phyloP scores from a whole-genome alignment of 2,113 vertebrate genomes.

The Galbula dea region DNA sequence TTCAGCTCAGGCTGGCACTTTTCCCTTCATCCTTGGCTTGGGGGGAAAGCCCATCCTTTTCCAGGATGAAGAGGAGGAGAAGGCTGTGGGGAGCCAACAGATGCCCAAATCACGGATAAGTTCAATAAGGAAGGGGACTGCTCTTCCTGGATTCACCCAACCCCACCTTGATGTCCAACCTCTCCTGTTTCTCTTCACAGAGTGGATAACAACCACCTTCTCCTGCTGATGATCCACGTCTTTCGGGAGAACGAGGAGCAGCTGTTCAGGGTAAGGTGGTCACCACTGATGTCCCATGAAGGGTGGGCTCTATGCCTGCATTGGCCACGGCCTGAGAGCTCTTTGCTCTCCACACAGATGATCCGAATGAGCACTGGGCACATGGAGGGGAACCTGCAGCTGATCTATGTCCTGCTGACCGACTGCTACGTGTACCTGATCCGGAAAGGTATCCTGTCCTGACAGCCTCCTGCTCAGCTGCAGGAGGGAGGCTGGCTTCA shows the following conservation, averaged over 20 bases:
- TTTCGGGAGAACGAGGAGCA: constrained; percentile 97
- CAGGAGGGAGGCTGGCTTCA: background rate
- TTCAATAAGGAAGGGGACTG: background rate
- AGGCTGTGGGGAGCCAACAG: background rate
- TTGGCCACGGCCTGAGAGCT: background rate
- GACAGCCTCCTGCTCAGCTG: background rate
- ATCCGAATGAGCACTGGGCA: constrained; percentile 95
- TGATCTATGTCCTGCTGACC: constrained; percentile 90
- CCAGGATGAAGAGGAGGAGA: background rate
- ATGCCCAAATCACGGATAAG: background rate
- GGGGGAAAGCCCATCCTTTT: background rate
- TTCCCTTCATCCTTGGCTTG: background rate
- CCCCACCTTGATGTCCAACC: rapidly evolving
- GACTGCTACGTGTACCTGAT: constrained; percentile 95
- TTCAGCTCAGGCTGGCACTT: background rate
- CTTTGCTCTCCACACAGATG: constrained; percentile 77
- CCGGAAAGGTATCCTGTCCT: constrained; percentile 82
- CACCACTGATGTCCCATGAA: rapidly evolving
- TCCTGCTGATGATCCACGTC: constrained; percentile 97
- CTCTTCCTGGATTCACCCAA: background rate
- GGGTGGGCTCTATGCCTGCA: background rate
- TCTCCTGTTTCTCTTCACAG: constrained; percentile 62
- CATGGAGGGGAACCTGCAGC: constrained; percentile 96
- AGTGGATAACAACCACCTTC: constrained; percentile 97
- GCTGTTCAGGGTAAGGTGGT: constrained; percentile 85